These are phyloP conservation scores for Gobio occitaniae DNA, from an alignment of 2,797 vertebrate species.

Conservation along the genomic window DNA sequence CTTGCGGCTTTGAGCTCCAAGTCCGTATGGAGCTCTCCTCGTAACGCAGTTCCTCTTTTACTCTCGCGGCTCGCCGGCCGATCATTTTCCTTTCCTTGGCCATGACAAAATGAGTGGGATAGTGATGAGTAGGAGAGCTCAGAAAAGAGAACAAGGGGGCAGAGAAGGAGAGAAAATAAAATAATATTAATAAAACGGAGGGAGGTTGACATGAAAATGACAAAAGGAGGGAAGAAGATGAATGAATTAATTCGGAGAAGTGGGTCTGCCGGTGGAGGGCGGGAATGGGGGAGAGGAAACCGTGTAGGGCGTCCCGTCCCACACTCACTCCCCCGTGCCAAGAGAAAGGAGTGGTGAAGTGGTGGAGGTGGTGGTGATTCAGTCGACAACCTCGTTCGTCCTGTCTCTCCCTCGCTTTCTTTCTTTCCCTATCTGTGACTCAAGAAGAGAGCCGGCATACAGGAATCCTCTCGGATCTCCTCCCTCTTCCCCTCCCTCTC, in stretches of 20 bases:
- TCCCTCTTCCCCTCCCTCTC: constrained; percentile 59
- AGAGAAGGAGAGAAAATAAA: constrained; percentile 42
- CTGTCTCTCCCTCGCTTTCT: constrained; percentile 28
- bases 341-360: constrained; percentile 54
- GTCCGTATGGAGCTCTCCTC: constrained; percentile 44
- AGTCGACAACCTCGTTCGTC: constrained; percentile 59
- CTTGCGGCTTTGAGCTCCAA: constrained; percentile 63
- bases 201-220: constrained; percentile 57
- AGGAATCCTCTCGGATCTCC: constrained; percentile 53
- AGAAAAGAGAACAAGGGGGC: constrained; percentile 25
- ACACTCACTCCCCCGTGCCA: constrained; percentile 60
- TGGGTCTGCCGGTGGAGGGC: constrained; percentile 51
- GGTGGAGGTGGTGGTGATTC: constrained; percentile 66
- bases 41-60: constrained; percentile 46
- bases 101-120: constrained; percentile 62
- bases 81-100: constrained; percentile 60
- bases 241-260: constrained; percentile 57
- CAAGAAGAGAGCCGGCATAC: constrained; percentile 57
- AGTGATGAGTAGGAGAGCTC: constrained; percentile 46
- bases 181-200: constrained; percentile 43
- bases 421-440: constrained; percentile 40
- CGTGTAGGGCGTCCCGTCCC: constrained; percentile 55
- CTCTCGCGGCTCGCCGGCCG: constrained; percentile 22
- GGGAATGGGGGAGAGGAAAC: constrained; percentile 47
- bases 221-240: constrained; percentile 53